Conservation (phyloP, 2,888 invertebrate genomes). For the Nomada lathburiana region DNA sequence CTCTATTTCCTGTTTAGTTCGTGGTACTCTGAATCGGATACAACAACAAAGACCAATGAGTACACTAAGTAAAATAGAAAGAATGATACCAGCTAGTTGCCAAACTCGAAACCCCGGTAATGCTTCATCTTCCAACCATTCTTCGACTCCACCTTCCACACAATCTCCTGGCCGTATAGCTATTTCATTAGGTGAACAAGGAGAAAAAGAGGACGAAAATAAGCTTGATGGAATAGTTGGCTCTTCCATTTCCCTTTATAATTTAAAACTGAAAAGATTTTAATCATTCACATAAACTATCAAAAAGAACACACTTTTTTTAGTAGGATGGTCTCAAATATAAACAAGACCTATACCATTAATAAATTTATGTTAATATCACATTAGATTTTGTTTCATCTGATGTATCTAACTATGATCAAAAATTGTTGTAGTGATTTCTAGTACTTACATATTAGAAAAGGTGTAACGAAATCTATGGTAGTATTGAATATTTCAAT, state of each 20-base stretch:
- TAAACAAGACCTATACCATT: neutral
- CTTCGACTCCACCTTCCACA: conserved; percentile 78
- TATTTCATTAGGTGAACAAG: conserved; percentile 74
- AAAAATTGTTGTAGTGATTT: conserved; percentile 3
- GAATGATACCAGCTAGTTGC: conserved; percentile 86
- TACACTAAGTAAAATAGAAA: conserved; percentile 78
- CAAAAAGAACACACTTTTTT: neutral
- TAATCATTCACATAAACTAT: neutral
- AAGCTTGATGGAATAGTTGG: conserved; percentile 49
- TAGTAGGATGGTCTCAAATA: neutral
- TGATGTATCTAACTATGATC: neutral
- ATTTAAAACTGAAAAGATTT: conserved; percentile 36
- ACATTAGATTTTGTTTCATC: conserved; percentile 11
- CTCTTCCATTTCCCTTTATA: conserved; percentile 46
- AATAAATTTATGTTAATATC: conserved; percentile 6
- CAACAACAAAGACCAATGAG: conserved; percentile 94
- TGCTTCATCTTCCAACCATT: conserved; percentile 91
- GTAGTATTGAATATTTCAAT: conserved; percentile 17
- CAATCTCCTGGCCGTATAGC: conserved; percentile 74
- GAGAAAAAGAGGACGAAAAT: conserved; percentile 62
- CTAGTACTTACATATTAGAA: conserved; percentile 41
- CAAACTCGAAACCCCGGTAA: conserved; percentile 91
- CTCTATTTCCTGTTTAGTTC: conserved; percentile 98
- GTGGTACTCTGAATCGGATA: conserved; percentile 94
- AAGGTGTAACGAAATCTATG: conserved; percentile 4